These are phyloP conservation scores for Lepisosteus osseus DNA, from an alignment of 2,113 vertebrate species.

Conservation along the genomic window DNA sequence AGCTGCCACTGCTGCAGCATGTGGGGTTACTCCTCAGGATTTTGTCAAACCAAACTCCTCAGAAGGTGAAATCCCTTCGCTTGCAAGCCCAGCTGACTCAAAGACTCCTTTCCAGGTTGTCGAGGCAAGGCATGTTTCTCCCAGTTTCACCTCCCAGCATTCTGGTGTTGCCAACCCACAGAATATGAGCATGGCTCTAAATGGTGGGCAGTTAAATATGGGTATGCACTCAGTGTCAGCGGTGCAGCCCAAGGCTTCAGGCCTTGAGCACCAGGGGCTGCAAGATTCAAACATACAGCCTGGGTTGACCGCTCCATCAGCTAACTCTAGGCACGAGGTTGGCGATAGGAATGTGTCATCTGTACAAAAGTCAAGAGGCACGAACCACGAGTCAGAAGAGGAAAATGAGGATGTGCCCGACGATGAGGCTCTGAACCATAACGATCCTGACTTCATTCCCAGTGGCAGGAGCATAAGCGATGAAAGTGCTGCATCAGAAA, in stretches of 20 bases:
- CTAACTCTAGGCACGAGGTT: slow-evolving; percentile 59
- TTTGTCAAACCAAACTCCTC: slow-evolving; percentile 85
- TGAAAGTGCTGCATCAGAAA: slow-evolving; percentile 63
- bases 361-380: slow-evolving; percentile 59
- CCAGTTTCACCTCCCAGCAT: slow-evolving; percentile 76
- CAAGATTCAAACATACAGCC: slow-evolving; percentile 56
- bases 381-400: slow-evolving; percentile 61
- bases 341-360: slow-evolving; percentile 55
- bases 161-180: slow-evolving; percentile 71
- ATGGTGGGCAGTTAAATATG: slow-evolving; percentile 76
- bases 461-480: slow-evolving; percentile 71
- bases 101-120: slow-evolving; percentile 82
- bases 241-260: slow-evolving; percentile 63
- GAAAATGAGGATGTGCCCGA: slow-evolving; percentile 53
- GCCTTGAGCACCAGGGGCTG: slow-evolving; percentile 61
- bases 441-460: slow-evolving; percentile 69
- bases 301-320: slow-evolving; percentile 52
- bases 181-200: slow-evolving; percentile 76
- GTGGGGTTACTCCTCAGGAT: slow-evolving; percentile 88
- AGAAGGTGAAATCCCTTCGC: slow-evolving; percentile 69
- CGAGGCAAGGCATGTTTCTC: slow-evolving; percentile 75
- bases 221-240: slow-evolving; percentile 68
- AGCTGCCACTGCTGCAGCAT: slow-evolving; percentile 90
- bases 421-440: slow-evolving; percentile 62
- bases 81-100: slow-evolving; percentile 68